These are phyloP conservation scores for Odocoileus virginianus DNA, from an alignment of 2,113 vertebrate species.

Conservation along the genomic window DNA sequence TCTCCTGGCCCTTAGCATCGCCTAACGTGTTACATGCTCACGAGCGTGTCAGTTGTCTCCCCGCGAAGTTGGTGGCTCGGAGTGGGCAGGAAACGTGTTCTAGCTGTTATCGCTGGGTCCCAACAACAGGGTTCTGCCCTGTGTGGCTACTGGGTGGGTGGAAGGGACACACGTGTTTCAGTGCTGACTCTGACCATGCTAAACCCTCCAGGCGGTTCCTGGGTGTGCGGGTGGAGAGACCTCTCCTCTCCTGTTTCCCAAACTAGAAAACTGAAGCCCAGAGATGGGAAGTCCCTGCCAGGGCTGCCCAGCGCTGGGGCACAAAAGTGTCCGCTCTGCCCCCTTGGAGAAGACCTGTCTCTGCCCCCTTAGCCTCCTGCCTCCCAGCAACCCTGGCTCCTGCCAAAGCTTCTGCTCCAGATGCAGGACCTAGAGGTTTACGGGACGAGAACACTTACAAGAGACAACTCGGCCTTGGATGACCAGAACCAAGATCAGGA, in stretches of 20 bases:
- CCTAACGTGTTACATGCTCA: fast-evolving
- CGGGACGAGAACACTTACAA: background rate
- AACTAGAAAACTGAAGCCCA: background rate
- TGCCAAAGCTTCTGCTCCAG: background rate
- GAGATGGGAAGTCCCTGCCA: background rate
- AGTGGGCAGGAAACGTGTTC: fast-evolving
- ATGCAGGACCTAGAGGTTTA: background rate
- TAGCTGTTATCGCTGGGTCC: fast-evolving
- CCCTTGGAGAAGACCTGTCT: background rate
- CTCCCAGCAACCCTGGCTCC: background rate
- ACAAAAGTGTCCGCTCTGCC: background rate
- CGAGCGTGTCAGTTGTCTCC: background rate
- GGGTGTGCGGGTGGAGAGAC: background rate
- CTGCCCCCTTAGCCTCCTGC: background rate
- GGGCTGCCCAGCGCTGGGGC: background rate
- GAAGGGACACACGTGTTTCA: background rate
- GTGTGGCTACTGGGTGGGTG: fast-evolving
- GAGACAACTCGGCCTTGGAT: background rate
- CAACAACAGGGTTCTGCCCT: background rate
- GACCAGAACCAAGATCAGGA: background rate
- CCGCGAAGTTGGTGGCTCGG: fast-evolving
- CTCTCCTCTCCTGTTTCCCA: background rate
- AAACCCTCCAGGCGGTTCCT: background rate
- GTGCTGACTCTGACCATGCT: background rate
- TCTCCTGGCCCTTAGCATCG: background rate